phyloP scores from a whole-genome alignment of 2,113 vertebrate genomes.

The Trogon surrucura region DNA sequence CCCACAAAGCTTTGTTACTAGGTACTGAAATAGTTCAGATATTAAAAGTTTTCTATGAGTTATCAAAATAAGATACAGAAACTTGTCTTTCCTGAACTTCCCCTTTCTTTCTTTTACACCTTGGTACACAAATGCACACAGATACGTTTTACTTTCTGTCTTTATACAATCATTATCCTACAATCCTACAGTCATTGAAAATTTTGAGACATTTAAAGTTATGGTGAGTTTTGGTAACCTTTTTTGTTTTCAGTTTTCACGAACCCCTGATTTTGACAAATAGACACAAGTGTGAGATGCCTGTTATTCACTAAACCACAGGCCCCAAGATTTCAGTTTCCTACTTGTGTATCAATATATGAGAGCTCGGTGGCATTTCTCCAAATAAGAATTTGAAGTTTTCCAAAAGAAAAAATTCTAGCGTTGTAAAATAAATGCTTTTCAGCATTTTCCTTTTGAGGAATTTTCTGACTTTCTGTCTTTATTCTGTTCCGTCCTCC shows the following conservation, averaged over 20 bases:
- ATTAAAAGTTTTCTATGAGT: background rate
- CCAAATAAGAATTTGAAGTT: background rate
- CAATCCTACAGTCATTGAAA: background rate
- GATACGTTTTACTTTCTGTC: background rate
- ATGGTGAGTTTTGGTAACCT: background rate
- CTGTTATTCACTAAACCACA: background rate
- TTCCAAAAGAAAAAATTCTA: background rate
- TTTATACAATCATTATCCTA: background rate
- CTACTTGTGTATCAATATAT: background rate
- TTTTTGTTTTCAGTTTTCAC: background rate
- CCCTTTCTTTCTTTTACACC: background rate
- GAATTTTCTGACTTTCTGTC: background rate
- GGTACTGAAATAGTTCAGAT: background rate
- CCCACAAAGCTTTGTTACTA: background rate
- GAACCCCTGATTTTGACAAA: background rate
- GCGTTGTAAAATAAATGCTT: background rate
- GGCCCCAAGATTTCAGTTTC: background rate
- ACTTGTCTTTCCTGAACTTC: background rate
- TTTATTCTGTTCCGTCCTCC: background rate
- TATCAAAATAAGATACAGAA: background rate
- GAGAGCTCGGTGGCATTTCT: background rate
- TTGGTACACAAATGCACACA: background rate
- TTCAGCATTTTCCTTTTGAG: background rate
- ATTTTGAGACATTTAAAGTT: background rate
- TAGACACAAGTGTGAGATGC: background rate